Conservation (phyloP, 2,888 invertebrate genomes). For the Drosophila glabriapex region DNA sequence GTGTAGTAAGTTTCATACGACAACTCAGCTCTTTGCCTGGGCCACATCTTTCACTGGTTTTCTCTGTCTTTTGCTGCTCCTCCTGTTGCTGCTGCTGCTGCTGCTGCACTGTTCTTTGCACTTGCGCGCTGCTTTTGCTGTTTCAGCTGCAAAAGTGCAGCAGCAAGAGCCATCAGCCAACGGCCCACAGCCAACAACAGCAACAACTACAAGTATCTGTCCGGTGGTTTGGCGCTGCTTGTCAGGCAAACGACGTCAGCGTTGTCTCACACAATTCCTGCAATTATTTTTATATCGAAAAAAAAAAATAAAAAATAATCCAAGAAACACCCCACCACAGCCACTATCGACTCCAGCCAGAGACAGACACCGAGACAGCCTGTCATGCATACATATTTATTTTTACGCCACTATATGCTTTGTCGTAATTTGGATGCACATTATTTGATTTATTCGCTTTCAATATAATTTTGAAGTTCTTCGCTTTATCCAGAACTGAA, state of each 20-base stretch:
- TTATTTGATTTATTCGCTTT: slow-evolving; percentile 81
- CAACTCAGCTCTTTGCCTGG: slow-evolving; percentile 69
- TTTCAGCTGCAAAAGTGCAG: slow-evolving; percentile 76
- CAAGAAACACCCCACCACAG: slow-evolving; percentile 55
- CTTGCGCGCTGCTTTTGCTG: slow-evolving; percentile 63
- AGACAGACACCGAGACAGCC: slow-evolving; percentile 39
- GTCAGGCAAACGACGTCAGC: slow-evolving; percentile 54
- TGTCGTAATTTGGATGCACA: slow-evolving; percentile 74
- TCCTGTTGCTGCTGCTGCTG: slow-evolving; percentile 13
- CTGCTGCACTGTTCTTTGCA: slow-evolving; percentile 26
- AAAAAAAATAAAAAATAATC: slow-evolving; percentile 28
- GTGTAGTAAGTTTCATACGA: slow-evolving; percentile 81
- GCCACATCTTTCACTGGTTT: slow-evolving; percentile 67
- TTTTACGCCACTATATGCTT: slow-evolving; percentile 56
- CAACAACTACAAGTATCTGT: slow-evolving; percentile 43
- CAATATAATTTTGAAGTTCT: slow-evolving; percentile 63
- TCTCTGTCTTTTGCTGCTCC: slow-evolving; percentile 44
- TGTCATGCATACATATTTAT: slow-evolving; percentile 61
- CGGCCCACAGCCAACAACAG: slow-evolving; percentile 22
- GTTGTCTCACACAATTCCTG: slow-evolving; percentile 77
- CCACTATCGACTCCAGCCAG: slow-evolving; percentile 34
- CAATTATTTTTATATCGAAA: slow-evolving; percentile 82
- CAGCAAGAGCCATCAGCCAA: slow-evolving; percentile 31
- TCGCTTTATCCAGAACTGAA: slow-evolving; percentile 65
- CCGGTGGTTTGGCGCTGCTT: slow-evolving; percentile 45